Evolutionary conservation across 2,797 vertebrate genomes (phyloP).

Genomic region (Clarias fuscus): DNA sequence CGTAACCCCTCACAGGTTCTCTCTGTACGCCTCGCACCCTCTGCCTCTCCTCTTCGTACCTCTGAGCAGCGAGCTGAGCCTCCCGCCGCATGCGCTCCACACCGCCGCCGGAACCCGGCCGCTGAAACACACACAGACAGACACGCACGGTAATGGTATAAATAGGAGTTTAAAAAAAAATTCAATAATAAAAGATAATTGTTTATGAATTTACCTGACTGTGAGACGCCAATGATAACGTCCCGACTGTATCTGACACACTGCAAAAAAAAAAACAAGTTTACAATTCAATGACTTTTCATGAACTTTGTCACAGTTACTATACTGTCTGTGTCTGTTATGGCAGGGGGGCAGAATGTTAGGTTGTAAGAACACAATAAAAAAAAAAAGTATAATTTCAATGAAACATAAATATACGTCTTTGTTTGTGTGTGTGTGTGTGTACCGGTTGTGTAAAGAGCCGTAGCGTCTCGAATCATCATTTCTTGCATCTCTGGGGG

Average conservation of each 20-base stretch:
- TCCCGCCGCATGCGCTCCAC: slow-evolving; percentile 84
- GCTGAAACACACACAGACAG: slow-evolving; percentile 37
- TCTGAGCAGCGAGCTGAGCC: slow-evolving; percentile 86
- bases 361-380: too few relatives aligned
- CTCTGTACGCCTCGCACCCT: slow-evolving; percentile 78
- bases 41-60: slow-evolving; percentile 90
- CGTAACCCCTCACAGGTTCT: slow-evolving; percentile 74
- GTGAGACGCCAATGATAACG: slow-evolving; percentile 58
- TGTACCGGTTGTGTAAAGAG: slow-evolving; percentile 75
- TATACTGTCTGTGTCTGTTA: neutral
- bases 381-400: neutral
- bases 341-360: neutral
- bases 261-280: slow-evolving; percentile 40
- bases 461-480: slow-evolving; percentile 78
- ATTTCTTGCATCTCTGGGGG: slow-evolving; percentile 72
- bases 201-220: slow-evolving; percentile 65
- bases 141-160: neutral
- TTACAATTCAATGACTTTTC: too few relatives aligned
- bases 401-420: neutral
- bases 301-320: neutral
- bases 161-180: too few relatives aligned
- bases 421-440: neutral
- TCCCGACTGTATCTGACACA: slow-evolving; percentile 59
- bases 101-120: slow-evolving; percentile 29
- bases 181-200: neutral